phyloP scores from a whole-genome alignment of 2,113 vertebrate genomes.

The Beaufortia kweichowensis region DNA sequence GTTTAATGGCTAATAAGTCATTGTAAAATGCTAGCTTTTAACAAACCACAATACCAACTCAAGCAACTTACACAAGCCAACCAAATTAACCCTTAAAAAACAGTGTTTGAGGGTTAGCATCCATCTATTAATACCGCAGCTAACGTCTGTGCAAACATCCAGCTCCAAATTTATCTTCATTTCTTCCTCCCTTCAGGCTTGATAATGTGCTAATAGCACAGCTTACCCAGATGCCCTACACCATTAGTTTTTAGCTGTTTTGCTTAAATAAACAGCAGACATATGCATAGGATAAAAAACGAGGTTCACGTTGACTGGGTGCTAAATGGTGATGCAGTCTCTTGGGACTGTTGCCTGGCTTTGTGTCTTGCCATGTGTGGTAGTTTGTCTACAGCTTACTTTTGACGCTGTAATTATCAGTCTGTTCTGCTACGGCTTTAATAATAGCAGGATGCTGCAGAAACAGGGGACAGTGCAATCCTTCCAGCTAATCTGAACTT shows the following conservation, averaged over 20 bases:
- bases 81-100: conserved; percentile 37
- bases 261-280: conserved; percentile 60
- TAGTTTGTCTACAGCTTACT: neutral
- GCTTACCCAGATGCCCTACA: conserved; percentile 30
- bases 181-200: conserved; percentile 50
- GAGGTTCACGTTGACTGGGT: conserved; percentile 59
- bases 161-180: conserved; percentile 63
- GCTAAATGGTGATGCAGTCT: conserved; percentile 57
- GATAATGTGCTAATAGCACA: conserved; percentile 41
- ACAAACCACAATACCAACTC: conserved; percentile 59
- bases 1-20: conserved; percentile 49
- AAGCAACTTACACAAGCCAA: conserved; percentile 49
- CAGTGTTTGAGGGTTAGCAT: conserved; percentile 16
- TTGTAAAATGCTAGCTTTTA: conserved; percentile 55
- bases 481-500: neutral
- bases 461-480: conserved; percentile 1
- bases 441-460: conserved; percentile 5
- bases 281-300: conserved; percentile 49
- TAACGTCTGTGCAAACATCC: conserved; percentile 60
- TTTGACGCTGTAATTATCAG: conserved; percentile 18
- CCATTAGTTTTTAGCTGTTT: conserved; percentile 20
- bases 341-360: conserved; percentile 58
- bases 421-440: neutral
- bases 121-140: conserved; percentile 40
- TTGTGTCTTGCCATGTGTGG: conserved; percentile 5